Conservation (phyloP, 2,888 invertebrate species). For the Ophioninae sp. region DNA sequence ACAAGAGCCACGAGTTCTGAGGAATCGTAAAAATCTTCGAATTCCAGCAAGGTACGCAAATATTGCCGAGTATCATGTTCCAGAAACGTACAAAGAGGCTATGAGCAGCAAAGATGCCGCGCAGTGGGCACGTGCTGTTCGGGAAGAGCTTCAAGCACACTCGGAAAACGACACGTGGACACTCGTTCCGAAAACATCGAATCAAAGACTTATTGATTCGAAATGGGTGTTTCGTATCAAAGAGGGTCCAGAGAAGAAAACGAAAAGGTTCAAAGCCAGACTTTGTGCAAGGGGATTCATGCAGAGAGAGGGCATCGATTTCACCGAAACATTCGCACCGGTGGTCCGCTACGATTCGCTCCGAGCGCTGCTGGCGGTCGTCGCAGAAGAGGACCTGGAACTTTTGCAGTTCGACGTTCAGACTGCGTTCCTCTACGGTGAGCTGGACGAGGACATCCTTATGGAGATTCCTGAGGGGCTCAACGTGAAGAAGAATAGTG, state of each 20-base stretch:
- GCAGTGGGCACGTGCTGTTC: slow-evolving; percentile 22
- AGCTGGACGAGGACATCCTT: too few species aligned
- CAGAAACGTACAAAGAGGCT: slow-evolving; percentile 41
- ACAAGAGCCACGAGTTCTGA: slow-evolving; percentile 7
- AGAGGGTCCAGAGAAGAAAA: slow-evolving; percentile 11
- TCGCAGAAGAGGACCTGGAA: too few species aligned
- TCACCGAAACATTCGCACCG: too few species aligned
- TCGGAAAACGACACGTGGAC: neutral
- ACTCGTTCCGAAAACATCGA: neutral
- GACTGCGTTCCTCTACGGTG: too few species aligned
- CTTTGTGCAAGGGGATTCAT: too few species aligned
- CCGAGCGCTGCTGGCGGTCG: too few species aligned
- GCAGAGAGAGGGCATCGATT: too few species aligned
- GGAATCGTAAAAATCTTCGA: slow-evolving; percentile 30
- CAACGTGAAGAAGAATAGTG: slow-evolving; percentile 23
- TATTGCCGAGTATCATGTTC: slow-evolving; percentile 26
- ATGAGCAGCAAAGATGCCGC: slow-evolving; percentile 23
- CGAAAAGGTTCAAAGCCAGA: too few species aligned
- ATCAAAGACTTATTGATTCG: neutral
- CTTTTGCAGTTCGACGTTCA: too few species aligned
- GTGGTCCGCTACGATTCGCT: too few species aligned
- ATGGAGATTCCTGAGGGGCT: slow-evolving; percentile 50
- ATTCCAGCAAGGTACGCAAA: slow-evolving; percentile 34
- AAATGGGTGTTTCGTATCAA: slow-evolving; percentile 32
- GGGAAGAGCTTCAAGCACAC: slow-evolving; percentile 7